Conservation (phyloP, 2,888 invertebrate species). For the Rhaphigaster nebulosa region DNA sequence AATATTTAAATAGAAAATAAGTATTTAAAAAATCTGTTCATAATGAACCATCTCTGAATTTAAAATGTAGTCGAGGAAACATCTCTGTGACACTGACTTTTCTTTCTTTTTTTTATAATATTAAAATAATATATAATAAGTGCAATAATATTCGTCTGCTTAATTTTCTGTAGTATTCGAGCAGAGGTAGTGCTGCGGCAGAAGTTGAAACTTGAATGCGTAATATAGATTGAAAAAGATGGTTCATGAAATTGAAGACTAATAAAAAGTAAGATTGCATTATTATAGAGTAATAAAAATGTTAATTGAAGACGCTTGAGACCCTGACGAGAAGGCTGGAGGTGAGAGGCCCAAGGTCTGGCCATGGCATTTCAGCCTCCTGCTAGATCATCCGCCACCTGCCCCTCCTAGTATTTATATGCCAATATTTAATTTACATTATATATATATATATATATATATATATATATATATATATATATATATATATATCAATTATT, state of each 20-base stretch:
- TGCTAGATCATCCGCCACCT: slow-evolving; percentile 29
- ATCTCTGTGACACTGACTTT: no score
- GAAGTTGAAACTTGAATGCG: not conserved
- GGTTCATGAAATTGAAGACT: slow-evolving; percentile 1
- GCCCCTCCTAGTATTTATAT: slow-evolving; percentile 2
- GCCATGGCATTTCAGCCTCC: slow-evolving; percentile 29
- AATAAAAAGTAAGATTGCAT: slow-evolving; percentile 16
- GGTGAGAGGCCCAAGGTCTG: slow-evolving; percentile 45
- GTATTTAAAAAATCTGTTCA: no score
- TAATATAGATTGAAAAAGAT: not conserved
- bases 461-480: not conserved
- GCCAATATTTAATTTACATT: not conserved
- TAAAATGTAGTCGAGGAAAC: no score
- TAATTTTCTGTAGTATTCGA: no score
- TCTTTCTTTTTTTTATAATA: no score
- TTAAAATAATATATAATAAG: no score
- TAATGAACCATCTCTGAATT: no score
- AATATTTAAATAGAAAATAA: no score
- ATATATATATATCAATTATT: no score
- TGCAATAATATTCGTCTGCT: no score
- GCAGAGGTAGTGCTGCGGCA: not conserved
- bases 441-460: not conserved
- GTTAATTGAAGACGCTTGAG: slow-evolving; percentile 39
- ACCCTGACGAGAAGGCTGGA: slow-evolving; percentile 37
- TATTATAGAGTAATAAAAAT: slow-evolving; percentile 44